phyloP scores from a whole-genome alignment of 2,888 invertebrate genomes.

The Spicauda simplicius region DNA sequence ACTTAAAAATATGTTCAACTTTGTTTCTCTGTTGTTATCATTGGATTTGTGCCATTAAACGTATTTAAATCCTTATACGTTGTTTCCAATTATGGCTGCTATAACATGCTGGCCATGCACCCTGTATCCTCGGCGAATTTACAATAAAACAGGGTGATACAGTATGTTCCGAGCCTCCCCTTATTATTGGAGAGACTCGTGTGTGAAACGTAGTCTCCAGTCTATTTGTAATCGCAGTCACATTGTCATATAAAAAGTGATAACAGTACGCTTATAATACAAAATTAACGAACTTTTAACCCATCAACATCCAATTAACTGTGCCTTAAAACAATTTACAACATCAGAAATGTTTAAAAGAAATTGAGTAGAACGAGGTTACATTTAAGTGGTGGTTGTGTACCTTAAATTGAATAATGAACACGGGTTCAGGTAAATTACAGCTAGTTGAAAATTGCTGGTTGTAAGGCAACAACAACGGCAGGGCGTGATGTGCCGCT shows the following conservation, averaged over 20 bases:
- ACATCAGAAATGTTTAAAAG: conserved; percentile 27
- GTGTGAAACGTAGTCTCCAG: no score
- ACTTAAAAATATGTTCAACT: no score
- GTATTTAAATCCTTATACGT: no score
- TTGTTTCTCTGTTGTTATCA: no score
- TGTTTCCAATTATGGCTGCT: no score
- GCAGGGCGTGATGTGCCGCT: conserved; percentile 56
- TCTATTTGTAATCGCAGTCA: no score
- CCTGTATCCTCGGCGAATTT: no score
- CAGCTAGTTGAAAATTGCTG: conserved; percentile 59
- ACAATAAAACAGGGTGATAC: neutral
- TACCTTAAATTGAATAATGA: conserved; percentile 60
- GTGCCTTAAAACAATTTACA: conserved; percentile 26
- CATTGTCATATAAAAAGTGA: no score
- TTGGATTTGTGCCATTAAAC: no score
- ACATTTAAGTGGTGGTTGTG: conserved; percentile 39
- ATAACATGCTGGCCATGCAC: no score
- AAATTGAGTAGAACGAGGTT: conserved; percentile 29
- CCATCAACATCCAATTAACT: conserved; percentile 17
- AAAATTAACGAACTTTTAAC: conserved; percentile 6
- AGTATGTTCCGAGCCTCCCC: neutral
- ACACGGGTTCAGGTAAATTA: conserved; percentile 54
- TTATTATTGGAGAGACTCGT: no score
- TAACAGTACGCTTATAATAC: neutral
- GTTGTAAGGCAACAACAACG: conserved; percentile 49